Percentiles rank a stretch among this genome's conserved stretches.
These are phyloP conservation scores for Apteryx mantelli DNA, from an alignment of 2,113 vertebrate species.

Conservation along the genomic window DNA sequence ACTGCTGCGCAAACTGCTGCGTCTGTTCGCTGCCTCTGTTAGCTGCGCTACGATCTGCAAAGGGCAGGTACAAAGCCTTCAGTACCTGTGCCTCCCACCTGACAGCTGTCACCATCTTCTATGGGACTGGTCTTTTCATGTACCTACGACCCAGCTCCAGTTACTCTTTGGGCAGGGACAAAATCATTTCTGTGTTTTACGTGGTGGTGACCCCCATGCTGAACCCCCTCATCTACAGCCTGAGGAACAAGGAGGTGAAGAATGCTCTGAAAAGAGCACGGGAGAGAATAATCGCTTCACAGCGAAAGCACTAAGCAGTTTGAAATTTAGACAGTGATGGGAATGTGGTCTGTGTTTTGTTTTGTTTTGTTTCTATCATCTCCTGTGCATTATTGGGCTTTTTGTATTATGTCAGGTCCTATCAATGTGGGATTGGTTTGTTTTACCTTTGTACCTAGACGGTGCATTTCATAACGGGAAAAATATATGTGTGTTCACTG, in stretches of 20 bases:
- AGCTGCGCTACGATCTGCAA: not conserved
- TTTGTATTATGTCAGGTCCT: not conserved
- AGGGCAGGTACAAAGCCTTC: constrained; percentile 27
- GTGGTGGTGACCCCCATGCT: constrained; percentile 34
- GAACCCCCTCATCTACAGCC: constrained; percentile 53
- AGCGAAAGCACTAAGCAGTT: not conserved
- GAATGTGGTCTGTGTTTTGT: not conserved
- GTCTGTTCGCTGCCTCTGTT: too few relatives aligned
- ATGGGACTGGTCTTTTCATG: constrained; percentile 34
- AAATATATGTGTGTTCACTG: not conserved
- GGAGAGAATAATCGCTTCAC: not conserved
- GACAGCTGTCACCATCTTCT: constrained; percentile 26
- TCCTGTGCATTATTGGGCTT: not conserved
- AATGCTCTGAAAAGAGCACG: not conserved
- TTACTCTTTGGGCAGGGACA: constrained; percentile 5
- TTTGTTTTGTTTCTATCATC: not conserved
- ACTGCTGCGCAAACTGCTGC: too few relatives aligned
- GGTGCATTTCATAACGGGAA: not conserved
- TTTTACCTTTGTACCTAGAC: not conserved
- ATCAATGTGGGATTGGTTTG: fast-evolving
- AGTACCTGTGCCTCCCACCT: constrained; percentile 42
- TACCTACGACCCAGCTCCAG: constrained; percentile 16
- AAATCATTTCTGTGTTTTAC: constrained; percentile 44
- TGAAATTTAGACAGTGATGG: not conserved
- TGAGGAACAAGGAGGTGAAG: constrained; percentile 60